phyloP scores from a whole-genome alignment of 2,888 invertebrate species.

The Volucella bombylans region DNA sequence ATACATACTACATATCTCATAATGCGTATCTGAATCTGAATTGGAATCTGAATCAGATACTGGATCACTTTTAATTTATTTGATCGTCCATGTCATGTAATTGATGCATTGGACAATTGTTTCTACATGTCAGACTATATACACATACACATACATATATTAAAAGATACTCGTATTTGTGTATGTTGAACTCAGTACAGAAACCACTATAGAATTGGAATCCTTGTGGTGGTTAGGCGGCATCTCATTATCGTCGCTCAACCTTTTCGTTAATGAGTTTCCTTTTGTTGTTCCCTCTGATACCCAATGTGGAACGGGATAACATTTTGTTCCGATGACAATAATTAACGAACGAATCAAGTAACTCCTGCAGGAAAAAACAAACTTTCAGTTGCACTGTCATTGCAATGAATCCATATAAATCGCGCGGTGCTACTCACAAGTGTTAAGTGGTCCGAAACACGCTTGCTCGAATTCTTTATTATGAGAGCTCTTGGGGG shows the following conservation, averaged over 20 bases:
- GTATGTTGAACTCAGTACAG: not conserved
- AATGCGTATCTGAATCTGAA: conserved; percentile 54
- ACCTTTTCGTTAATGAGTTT: conserved; percentile 66
- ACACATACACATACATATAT: not conserved
- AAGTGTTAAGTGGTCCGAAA: conserved; percentile 61
- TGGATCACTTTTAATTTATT: conserved; percentile 71
- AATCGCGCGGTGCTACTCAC: conserved; percentile 49
- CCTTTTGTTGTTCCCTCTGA: conserved; percentile 52
- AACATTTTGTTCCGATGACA: conserved; percentile 55
- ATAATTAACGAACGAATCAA: conserved; percentile 67
- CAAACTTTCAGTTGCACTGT: conserved; percentile 30
- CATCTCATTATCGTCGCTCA: conserved; percentile 48
- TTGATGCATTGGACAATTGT: conserved; percentile 63
- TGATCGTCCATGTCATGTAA: conserved; percentile 66
- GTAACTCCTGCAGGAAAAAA: conserved; percentile 49
- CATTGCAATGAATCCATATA: conserved; percentile 67
- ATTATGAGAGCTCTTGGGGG: conserved; percentile 45
- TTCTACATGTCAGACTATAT: conserved; percentile 10
- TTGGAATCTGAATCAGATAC: conserved; percentile 57
- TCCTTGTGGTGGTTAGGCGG: conserved; percentile 15
- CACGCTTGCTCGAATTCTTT: conserved; percentile 65
- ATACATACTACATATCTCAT: conserved; percentile 45
- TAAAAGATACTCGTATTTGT: not conserved
- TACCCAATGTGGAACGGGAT: conserved; percentile 21
- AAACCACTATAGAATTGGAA: not conserved